Conservation (phyloP, 1,140 invertebrate genomes). For the Drosophila azteca region DNA sequence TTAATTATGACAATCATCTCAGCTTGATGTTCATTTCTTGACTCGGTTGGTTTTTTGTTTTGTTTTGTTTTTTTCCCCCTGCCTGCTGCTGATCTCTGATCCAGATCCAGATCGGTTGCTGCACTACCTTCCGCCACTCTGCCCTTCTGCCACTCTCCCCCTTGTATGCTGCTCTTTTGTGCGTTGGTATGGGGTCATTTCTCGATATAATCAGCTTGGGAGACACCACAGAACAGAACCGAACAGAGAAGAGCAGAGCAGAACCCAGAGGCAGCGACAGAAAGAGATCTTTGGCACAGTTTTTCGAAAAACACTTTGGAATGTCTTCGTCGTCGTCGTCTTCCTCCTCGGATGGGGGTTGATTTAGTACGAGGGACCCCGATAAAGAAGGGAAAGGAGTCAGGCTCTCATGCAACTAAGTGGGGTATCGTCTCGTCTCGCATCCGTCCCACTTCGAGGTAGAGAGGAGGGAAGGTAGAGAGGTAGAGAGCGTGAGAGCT, state of each 20-base stretch:
- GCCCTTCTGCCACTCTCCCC: not conserved
- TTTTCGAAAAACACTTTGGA: constrained; percentile 56
- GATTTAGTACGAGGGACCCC: constrained; percentile 29
- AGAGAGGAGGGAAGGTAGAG: constrained; percentile 11
- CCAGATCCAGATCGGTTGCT: constrained; percentile 63
- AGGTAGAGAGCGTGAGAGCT: constrained; percentile 36
- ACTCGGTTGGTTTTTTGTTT: constrained; percentile 35
- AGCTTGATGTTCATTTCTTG: constrained; percentile 65
- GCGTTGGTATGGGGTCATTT: constrained; percentile 36
- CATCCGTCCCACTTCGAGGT: not conserved
- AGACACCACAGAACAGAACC: constrained; percentile 2
- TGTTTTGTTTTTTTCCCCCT: constrained; percentile 6
- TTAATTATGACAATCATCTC: constrained; percentile 81
- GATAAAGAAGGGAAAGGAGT: too few relatives aligned
- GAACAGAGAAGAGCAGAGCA: constrained; percentile 5
- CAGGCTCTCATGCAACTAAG: constrained; percentile 13
- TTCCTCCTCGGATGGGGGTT: constrained; percentile 29
- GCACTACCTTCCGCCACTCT: not conserved
- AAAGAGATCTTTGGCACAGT: constrained; percentile 62
- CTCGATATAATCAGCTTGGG: constrained; percentile 49
- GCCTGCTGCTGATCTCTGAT: constrained; percentile 52
- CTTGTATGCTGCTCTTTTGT: not conserved
- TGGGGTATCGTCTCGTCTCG: constrained; percentile 19
- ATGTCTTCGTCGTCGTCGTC: constrained; percentile 27
- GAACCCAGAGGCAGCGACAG: constrained; percentile 21